Evolutionary conservation across 2,888 invertebrate species (phyloP).

Genomic region (Tiliacea citrago): DNA sequence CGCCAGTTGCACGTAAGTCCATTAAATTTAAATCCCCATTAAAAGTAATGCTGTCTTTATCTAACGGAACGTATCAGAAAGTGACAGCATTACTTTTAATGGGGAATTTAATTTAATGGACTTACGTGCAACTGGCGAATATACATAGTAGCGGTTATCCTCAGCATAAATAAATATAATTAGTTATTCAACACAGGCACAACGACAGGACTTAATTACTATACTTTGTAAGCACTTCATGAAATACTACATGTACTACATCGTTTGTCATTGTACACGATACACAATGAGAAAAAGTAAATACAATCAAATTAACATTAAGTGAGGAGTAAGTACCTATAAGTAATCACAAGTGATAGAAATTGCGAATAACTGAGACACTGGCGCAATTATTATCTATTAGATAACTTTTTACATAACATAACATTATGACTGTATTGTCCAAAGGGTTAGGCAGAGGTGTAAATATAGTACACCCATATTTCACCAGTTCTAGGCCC

Average conservation of each 20-base stretch:
- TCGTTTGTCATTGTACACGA: constrained; percentile 27
- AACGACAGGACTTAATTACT: constrained; percentile 13
- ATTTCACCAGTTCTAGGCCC: too few species aligned
- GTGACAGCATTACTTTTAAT: too few species aligned
- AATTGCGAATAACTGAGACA: background rate
- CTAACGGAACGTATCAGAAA: too few species aligned
- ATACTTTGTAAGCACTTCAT: constrained; percentile 37
- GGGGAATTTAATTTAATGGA: too few species aligned
- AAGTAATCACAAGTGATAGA: background rate
- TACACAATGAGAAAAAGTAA: constrained; percentile 19
- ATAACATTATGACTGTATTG: too few species aligned
- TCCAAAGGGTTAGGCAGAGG: too few species aligned
- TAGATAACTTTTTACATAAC: too few species aligned
- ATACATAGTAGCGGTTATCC: constrained; percentile 2
- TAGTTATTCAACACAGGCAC: constrained; percentile 9
- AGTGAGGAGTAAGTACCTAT: background rate
- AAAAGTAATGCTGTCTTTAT: too few species aligned
- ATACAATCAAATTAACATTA: background rate
- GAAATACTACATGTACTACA: background rate
- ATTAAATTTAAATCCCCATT: too few species aligned
- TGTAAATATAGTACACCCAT: too few species aligned
- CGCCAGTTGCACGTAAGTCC: too few species aligned
- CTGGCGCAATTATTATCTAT: background rate
- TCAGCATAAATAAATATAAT: background rate
- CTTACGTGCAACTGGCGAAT: too few species aligned